Percentiles rank a stretch among this genome's conserved stretches.
Conservation (phyloP, 2,888 invertebrate genomes). For the Plemyria rubiginata region DNA sequence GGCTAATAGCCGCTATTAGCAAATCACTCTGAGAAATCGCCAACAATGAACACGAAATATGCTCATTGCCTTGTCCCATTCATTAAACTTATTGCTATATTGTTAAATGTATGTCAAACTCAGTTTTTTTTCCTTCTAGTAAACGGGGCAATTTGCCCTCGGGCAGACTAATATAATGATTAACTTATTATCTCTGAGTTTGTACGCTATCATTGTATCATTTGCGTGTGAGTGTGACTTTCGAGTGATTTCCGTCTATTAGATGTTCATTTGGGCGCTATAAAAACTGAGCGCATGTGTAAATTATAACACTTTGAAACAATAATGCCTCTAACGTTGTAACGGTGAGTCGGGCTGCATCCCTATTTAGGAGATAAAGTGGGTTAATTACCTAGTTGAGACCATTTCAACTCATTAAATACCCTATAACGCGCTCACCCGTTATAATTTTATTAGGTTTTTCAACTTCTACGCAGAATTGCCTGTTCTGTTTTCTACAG, state of each 20-base stretch:
- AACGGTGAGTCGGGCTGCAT: conserved; percentile 32
- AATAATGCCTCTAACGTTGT: conserved; percentile 28
- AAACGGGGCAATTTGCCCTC: conserved; percentile 68
- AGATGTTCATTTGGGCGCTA: conserved; percentile 42
- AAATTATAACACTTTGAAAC: conserved; percentile 37
- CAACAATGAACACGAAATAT: conserved; percentile 80
- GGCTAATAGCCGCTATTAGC: conserved; percentile 77
- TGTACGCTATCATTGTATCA: conserved; percentile 64
- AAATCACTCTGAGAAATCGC: conserved; percentile 78
- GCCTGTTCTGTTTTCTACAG: conserved; percentile 10
- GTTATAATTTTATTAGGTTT: conserved; percentile 34
- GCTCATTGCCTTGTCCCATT: conserved; percentile 74
- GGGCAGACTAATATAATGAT: conserved; percentile 68
- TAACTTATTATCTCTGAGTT: conserved; percentile 72
- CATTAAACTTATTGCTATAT: conserved; percentile 72
- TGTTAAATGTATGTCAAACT: conserved; percentile 71
- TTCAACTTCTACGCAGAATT: conserved; percentile 17
- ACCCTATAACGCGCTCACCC: conserved; percentile 28
- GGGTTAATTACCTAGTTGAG: conserved; percentile 35
- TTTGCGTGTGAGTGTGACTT: conserved; percentile 65
- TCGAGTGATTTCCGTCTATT: conserved; percentile 61
- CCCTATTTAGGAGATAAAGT: conserved; percentile 34
- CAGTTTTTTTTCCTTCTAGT: conserved; percentile 61
- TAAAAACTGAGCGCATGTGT: conserved; percentile 36
- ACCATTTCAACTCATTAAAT: conserved; percentile 30